phyloP scores from a whole-genome alignment of 2,888 invertebrate genomes.

The Drosophila picticornis region DNA sequence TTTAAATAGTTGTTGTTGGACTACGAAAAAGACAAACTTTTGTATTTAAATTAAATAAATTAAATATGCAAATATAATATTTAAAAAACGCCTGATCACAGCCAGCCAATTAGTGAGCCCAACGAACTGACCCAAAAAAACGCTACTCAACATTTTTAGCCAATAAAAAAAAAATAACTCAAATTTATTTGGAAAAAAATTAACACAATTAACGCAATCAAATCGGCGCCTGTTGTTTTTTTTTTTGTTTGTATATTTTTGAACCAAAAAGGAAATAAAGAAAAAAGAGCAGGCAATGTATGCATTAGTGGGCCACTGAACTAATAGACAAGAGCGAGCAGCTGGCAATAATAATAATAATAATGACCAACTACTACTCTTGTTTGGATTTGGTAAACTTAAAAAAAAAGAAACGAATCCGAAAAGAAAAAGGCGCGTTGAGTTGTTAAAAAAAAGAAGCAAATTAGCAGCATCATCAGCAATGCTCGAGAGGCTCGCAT shows the following conservation, averaged over 20 bases:
- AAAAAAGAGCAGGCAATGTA: conserved; percentile 62
- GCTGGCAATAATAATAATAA: conserved; percentile 33
- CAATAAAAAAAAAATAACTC: conserved; percentile 27
- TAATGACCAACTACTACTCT: conserved; percentile 37
- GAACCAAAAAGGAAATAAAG: conserved; percentile 11
- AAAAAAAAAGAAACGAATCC: conserved; percentile 42
- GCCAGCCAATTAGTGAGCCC: conserved; percentile 37
- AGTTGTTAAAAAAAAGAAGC: conserved; percentile 6
- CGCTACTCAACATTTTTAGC: conserved; percentile 19
- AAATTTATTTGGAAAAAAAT: conserved; percentile 61
- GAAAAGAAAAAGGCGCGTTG: not conserved
- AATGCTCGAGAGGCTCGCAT: conserved; percentile 31
- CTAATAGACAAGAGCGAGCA: conserved; percentile 68
- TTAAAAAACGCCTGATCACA: conserved; percentile 5
- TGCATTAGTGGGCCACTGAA: conserved; percentile 82
- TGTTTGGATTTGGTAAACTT: conserved; percentile 70
- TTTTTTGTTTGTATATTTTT: conserved; percentile 1
- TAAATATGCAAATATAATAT: not conserved
- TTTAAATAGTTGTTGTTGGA: not conserved
- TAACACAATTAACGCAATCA: conserved; percentile 81
- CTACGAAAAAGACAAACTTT: too few species aligned
- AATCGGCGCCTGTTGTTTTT: conserved; percentile 40
- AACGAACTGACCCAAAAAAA: conserved; percentile 65
- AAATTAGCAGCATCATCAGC: conserved; percentile 78
- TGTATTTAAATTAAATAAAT: too few species aligned